Percentiles rank a stretch among this genome's conserved stretches.
Evolutionary conservation across 2,113 vertebrate genomes (phyloP).

Genomic region (Hylia prasina): DNA sequence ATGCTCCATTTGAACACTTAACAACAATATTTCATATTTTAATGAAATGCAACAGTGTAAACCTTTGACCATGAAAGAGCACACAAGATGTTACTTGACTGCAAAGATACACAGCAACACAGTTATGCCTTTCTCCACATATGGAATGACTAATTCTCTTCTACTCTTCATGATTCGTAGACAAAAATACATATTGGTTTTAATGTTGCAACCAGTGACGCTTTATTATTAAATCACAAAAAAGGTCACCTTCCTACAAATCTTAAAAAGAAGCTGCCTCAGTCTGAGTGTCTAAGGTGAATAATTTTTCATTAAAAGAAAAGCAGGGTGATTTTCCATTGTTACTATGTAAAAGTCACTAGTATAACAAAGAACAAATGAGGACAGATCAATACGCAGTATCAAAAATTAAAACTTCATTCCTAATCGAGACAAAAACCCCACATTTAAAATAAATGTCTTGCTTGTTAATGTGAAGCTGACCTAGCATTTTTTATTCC

Average conservation of each 20-base stretch:
- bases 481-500: constrained; percentile 63
- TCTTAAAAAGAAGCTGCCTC: constrained; percentile 14
- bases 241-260: background rate
- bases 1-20: background rate
- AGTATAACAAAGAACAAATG: constrained; percentile 34
- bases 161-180: background rate
- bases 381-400: background rate
- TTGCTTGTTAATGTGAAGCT: constrained; percentile 55
- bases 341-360: constrained; percentile 22
- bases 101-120: background rate
- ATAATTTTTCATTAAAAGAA: constrained; percentile 31
- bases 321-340: constrained; percentile 22
- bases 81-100: background rate
- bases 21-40: background rate
- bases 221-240: background rate
- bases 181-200: background rate
- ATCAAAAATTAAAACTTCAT: background rate
- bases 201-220: background rate
- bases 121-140: background rate
- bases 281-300: constrained; percentile 39
- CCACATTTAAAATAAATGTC: constrained; percentile 52
- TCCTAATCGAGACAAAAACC: background rate
- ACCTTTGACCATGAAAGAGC: background rate
- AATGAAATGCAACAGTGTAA: background rate
- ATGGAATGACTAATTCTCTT: background rate